Base-by-base conservation (phyloP, 2,797 vertebrate species). In the Centroberyx gerrardi region DNA sequence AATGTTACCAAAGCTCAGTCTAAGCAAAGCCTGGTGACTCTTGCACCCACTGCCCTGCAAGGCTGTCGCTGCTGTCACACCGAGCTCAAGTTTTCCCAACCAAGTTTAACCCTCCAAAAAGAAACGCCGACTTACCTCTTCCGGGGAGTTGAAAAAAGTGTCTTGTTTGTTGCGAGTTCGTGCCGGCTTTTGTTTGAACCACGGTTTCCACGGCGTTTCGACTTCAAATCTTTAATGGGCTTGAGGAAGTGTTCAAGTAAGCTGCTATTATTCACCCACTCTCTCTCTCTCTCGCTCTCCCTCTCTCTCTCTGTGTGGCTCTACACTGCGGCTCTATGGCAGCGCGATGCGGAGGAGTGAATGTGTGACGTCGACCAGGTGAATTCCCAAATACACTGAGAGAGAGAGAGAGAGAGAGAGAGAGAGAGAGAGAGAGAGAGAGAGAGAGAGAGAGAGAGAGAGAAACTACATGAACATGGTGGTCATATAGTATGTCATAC, bases 341-440 rank as follows among this genome's bases (percentile, higher is more conserved):
- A 15, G 67, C 60, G 74, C 49, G 7, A 14, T 5, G 69, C 71
- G 36, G 7, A 56, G 70, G 2, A 64, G 71, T 27, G 10, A 7
- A 1, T 5, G 46, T 28, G 85, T 94, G 94, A 94, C 93, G 93
- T 94, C 89, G 81, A 0, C 44, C 92, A 94, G 94, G 92, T 93
- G 80, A 85, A 85, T 68, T 85, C 76, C 79, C 29, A 60, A 60
- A 28, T 13, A 53, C 56, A n/a, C 22, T 46, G 27, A 36, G 44
- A 12, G 68, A 33, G 63, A n/a, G 33, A 33, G 51, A 14, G 54
- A 29, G 52, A 48, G 31, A 29, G 31, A 42, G 54, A 38, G 53
- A 7, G 74, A 70, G 60, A 62, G 48, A 66, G 46, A 55, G 29
- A 31, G 27, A 42, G 27, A 38, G 22, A 22, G 22, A 22, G 22